Base-by-base conservation (phyloP, 2,888 invertebrate genomes). In the Pemphredon lugubris region DNA sequence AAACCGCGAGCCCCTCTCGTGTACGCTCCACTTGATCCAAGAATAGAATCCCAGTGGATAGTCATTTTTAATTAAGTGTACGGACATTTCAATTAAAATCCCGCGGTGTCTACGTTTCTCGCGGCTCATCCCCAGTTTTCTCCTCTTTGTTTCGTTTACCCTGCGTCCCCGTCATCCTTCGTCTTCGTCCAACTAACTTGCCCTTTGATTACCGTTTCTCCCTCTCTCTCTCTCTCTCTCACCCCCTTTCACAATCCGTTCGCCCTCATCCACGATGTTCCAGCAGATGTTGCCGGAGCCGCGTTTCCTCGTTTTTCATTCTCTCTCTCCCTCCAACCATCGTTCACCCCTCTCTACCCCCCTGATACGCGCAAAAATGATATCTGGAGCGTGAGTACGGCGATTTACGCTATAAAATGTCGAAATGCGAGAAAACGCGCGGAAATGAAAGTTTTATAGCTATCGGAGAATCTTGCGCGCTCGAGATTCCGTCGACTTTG, bases 11-110 rank as follows among this genome's bases (percentile, higher is more conserved):
- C n/a, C n/a, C n/a, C n/a, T n/a, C n/a, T n/a, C n/a, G n/a, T n/a
- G n/a, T n/a, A n/a, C n/a, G n/a, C n/a, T n/a, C n/a, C n/a, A n/a
- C n/a, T n/a, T n/a, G n/a, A n/a, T n/a, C n/a, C n/a, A n/a, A n/a
- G n/a, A n/a, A n/a, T n/a, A n/a, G 53, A n/a, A 65, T 72, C 55
- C 30, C 45, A 44, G 63, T 34, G 42, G 75, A 71, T 73, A 75
- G 73, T 67, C 75, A 80, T 77, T 80, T 80, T 80, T 80, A 73
- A 80, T 80, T 80, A 80, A 80, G 76, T 67, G 55, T 47, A 58
- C 53, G 71, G 69, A 80, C 80, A 63, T 80, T 80, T 77, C 80
- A 77, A 80, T 80, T 80, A 80, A 80, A 80, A 73, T 58, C 57
- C 54, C n/a, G 45, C 55, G 34, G 30, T 16, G 48, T 55, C 65